phyloP scores from a whole-genome alignment of 2,797 vertebrate species.

The Anabacerthia variegaticeps region DNA sequence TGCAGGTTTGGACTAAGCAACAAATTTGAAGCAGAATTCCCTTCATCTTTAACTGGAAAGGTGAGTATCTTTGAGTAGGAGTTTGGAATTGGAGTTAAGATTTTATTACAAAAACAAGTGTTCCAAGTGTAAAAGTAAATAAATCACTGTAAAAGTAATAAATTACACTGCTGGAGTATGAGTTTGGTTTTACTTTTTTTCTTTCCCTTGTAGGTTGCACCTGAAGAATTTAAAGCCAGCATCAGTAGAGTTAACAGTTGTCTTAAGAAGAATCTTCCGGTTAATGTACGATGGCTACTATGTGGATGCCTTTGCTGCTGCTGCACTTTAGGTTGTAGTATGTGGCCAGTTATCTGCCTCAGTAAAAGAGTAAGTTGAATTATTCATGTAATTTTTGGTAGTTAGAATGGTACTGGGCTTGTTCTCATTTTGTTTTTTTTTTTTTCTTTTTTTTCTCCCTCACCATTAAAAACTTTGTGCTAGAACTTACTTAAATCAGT shows the following conservation, averaged over 20 bases:
- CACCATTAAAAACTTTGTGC: not conserved
- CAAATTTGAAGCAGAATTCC: constrained; percentile 99
- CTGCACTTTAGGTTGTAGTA: constrained; percentile 97
- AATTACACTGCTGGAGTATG: not conserved
- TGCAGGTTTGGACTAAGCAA: constrained; percentile 97
- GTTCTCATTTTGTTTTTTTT: not conserved
- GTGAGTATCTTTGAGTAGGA: constrained; percentile 74
- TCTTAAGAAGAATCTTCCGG: constrained; percentile 95
- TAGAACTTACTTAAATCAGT: not conserved
- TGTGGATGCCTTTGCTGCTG: constrained; percentile 99
- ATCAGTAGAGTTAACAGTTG: constrained; percentile 95
- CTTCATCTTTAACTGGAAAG: constrained; percentile 97
- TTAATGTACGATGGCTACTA: constrained; percentile 96
- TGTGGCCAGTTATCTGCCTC: constrained; percentile 99
- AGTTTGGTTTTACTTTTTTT: not conserved
- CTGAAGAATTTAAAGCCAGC: constrained; percentile 98
- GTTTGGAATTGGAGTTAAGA: not conserved
- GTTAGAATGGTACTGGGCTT: not conserved
- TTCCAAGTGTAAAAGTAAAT: not conserved
- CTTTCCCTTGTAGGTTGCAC: constrained; percentile 86
- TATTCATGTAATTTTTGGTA: constrained; percentile 12
- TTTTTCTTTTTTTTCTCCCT: not conserved
- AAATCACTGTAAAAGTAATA: not conserved
- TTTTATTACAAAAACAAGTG: not conserved
- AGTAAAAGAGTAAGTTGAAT: constrained; percentile 93